Conservation (phyloP, 2,888 invertebrate species). For the Steinernema hermaphroditum region DNA sequence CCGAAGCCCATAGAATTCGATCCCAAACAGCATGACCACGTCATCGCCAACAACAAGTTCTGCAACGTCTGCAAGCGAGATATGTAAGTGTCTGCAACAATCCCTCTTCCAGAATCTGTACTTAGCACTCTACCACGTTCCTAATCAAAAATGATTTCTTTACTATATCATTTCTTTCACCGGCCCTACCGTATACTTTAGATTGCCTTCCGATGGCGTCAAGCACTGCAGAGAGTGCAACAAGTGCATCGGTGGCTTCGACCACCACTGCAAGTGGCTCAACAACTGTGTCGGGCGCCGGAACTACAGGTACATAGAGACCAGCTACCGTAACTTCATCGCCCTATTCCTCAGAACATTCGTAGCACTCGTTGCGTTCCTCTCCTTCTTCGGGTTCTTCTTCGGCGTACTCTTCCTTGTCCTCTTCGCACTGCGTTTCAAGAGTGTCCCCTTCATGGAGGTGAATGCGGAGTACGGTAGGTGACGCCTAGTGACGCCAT, state of each 20-base stretch:
- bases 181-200: no score
- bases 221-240: slow-evolving; percentile 96
- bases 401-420: not conserved
- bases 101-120: slow-evolving; percentile 37
- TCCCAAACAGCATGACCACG: slow-evolving; percentile 28
- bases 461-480: not conserved
- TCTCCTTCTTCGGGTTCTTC: slow-evolving; percentile 23
- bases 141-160: no score
- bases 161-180: no score
- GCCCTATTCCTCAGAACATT: slow-evolving; percentile 33
- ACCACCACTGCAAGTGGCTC: slow-evolving; percentile 98
- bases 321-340: not conserved
- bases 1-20: slow-evolving; percentile 34
- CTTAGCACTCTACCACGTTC: slow-evolving; percentile 9
- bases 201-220: slow-evolving; percentile 64
- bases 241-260: slow-evolving; percentile 90
- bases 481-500: not conserved
- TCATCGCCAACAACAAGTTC: slow-evolving; percentile 38
- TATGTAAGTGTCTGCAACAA: slow-evolving; percentile 73
- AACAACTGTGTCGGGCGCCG: slow-evolving; percentile 87
- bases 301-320: slow-evolving; percentile 52
- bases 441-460: not conserved
- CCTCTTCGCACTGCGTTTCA: slow-evolving; percentile 19
- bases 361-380: slow-evolving; percentile 34
- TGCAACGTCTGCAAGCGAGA: slow-evolving; percentile 72